A percentile compares a stretch with the other conserved stretches of the same genome.
These are phyloP conservation scores for Acrocephalus arundinaceus DNA, from an alignment of 2,113 vertebrate genomes.

Conservation along the genomic window DNA sequence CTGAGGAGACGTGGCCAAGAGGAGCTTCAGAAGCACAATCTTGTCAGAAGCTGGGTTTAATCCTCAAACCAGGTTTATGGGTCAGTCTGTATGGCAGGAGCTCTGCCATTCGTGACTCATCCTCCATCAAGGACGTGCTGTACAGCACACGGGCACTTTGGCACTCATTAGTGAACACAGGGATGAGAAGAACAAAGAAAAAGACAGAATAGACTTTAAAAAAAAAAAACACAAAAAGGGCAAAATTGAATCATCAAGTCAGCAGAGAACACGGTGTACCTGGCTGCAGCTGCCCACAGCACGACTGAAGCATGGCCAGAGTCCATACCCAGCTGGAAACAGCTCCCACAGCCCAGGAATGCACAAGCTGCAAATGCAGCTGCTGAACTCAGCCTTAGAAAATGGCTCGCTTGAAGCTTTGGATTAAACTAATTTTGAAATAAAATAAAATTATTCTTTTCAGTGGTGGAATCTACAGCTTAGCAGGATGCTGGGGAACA, in stretches of 20 bases:
- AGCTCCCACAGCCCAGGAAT: fast-evolving
- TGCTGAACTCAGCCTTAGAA: fast-evolving
- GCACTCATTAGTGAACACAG: neutral
- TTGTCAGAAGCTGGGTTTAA: neutral
- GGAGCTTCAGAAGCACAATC: neutral
- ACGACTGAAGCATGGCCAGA: neutral
- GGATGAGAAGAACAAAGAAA: no score
- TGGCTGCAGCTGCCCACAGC: neutral
- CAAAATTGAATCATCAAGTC: neutral
- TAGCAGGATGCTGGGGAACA: neutral
- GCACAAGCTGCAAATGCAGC: neutral
- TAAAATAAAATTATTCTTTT: neutral
- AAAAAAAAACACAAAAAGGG: neutral
- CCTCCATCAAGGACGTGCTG: neutral
- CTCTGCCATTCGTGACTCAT: neutral
- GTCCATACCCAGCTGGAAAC: neutral
- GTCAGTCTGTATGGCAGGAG: neutral
- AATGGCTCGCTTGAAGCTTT: neutral
- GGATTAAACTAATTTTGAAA: neutral
- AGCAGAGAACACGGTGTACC: neutral
- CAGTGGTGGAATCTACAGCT: neutral
- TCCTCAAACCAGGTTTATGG: neutral
- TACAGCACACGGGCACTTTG: neutral
- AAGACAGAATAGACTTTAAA: neutral
- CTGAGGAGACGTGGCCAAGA: neutral